A percentile compares a stretch with the other conserved stretches of the same genome.
Evolutionary conservation across 2,888 invertebrate genomes (phyloP).

Genomic region (Osmoderma eremita): DNA sequence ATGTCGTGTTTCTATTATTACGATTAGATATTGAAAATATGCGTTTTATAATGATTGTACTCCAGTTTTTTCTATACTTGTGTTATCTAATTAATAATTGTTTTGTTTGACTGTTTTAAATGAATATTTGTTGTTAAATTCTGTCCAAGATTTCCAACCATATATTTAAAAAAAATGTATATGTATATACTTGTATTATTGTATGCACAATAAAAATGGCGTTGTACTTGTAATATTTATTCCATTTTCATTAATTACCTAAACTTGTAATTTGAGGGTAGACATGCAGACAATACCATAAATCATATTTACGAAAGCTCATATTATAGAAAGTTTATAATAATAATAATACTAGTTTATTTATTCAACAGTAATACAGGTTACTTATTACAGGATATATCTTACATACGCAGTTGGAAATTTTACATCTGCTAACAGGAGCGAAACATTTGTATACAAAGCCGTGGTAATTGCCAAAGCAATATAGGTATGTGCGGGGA

Average conservation of each 20-base stretch:
- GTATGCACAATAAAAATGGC: conserved; percentile 67
- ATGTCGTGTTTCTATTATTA: conserved; percentile 40
- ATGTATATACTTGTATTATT: conserved; percentile 67
- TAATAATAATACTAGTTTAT: too few species aligned
- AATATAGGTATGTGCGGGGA: too few species aligned
- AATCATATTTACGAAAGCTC: too few species aligned
- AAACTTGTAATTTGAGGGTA: too few species aligned
- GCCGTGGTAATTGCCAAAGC: too few species aligned
- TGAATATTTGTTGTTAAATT: conserved; percentile 65
- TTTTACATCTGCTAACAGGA: too few species aligned
- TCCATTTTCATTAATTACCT: not conserved
- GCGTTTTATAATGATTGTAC: conserved; percentile 55
- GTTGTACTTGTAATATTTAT: conserved; percentile 57
- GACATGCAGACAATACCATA: too few species aligned
- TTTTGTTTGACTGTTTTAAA: conserved; percentile 62
- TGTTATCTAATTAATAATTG: conserved; percentile 52
- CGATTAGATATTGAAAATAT: conserved; percentile 38
- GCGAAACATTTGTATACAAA: too few species aligned
- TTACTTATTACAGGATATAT: too few species aligned
- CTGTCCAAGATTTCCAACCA: conserved; percentile 65
- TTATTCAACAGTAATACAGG: too few species aligned
- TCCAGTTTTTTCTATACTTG: conserved; percentile 46
- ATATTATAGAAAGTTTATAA: too few species aligned
- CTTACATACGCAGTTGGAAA: too few species aligned
- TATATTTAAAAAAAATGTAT: conserved; percentile 65